These are phyloP conservation scores for Eustalomyia histrio DNA, from an alignment of 2,888 invertebrate genomes.

Conservation along the genomic window DNA sequence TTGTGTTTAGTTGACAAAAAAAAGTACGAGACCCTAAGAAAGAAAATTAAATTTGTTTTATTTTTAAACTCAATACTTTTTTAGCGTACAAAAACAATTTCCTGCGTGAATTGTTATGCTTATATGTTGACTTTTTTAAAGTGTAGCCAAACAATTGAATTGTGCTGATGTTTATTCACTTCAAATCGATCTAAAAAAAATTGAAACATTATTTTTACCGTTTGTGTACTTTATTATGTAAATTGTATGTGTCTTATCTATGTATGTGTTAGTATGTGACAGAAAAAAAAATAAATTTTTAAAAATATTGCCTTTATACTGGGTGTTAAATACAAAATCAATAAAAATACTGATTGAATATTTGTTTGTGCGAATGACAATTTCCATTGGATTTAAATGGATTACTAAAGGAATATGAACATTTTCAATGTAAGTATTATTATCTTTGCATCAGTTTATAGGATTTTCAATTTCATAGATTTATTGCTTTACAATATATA, in stretches of 20 bases:
- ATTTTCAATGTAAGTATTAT: background rate
- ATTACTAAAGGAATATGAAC: background rate
- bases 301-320: constrained; percentile 5
- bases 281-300: background rate
- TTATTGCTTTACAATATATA: no score
- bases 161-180: constrained; percentile 17
- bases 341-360: background rate
- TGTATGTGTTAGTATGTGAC: constrained; percentile 1
- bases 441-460: no score
- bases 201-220: constrained; percentile 11
- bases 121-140: constrained; percentile 3
- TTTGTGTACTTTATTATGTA: background rate
- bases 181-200: constrained; percentile 17
- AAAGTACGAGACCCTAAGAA: background rate
- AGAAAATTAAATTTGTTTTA: constrained; percentile 11
- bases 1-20: background rate
- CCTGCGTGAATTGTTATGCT: constrained; percentile 27
- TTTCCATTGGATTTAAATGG: background rate
- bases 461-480: no score
- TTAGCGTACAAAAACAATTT: constrained; percentile 24
- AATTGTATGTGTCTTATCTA: background rate
- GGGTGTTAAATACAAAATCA: constrained; percentile 21
- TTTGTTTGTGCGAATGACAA: background rate
- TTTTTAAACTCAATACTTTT: constrained; percentile 24
- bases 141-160: constrained; percentile 33